Percentiles rank a stretch among this genome's conserved stretches.
Conservation (phyloP, 2,888 invertebrate genomes). For the Lochmaea crataegi region DNA sequence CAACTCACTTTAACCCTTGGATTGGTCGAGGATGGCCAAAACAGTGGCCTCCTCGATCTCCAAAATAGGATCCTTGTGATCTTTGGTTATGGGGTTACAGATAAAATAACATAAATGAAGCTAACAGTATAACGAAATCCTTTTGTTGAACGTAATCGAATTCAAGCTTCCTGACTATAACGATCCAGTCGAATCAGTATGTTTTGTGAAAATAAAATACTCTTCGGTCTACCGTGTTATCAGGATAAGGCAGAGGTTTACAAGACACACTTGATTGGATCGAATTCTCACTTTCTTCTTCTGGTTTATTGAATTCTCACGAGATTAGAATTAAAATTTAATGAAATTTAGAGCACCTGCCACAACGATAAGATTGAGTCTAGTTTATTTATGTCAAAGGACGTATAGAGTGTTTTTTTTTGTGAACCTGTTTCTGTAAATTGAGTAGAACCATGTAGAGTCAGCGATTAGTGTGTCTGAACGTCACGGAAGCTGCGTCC, state of each 20-base stretch:
- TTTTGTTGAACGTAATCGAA: not conserved
- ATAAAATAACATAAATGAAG: too few species aligned
- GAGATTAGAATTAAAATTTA: not conserved
- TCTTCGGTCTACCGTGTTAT: not conserved
- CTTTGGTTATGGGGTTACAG: too few species aligned
- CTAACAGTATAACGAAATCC: too few species aligned
- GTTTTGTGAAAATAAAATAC: conserved; percentile 1
- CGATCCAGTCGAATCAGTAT: not conserved
- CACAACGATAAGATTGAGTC: not conserved
- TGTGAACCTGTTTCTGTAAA: too few species aligned
- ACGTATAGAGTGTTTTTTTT: too few species aligned
- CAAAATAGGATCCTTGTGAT: too few species aligned
- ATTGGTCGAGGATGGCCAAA: too few species aligned
- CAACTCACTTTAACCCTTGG: too few species aligned
- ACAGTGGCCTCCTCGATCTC: too few species aligned
- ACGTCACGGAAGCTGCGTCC: too few species aligned
- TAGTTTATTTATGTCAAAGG: not conserved
- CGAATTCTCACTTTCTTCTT: conserved; percentile 9
- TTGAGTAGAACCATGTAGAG: too few species aligned
- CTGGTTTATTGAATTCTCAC: not conserved
- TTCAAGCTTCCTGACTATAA: not conserved
- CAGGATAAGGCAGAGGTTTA: not conserved
- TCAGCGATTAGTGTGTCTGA: too few species aligned
- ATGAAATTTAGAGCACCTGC: not conserved
- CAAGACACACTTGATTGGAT: conserved; percentile 21